These are phyloP conservation scores for Lysandra coridon DNA, from an alignment of 2,888 invertebrate species.

Conservation along the genomic window DNA sequence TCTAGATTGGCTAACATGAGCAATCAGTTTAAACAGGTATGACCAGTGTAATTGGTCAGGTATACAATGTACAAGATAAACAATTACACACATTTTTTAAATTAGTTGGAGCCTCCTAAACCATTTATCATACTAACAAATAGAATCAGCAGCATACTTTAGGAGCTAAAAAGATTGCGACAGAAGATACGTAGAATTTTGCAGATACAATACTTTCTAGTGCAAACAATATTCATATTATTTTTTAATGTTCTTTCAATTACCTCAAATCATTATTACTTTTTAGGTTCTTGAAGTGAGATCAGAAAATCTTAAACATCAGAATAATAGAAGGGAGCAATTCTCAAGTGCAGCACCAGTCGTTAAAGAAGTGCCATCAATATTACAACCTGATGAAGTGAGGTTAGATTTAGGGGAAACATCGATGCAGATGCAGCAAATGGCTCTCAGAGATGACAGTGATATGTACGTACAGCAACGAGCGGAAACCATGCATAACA, in stretches of 20 bases:
- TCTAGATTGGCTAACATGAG: constrained; percentile 98
- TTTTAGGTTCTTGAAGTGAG: constrained; percentile 93
- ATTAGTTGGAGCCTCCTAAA: no score
- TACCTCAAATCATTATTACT: neutral
- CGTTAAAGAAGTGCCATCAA: constrained; percentile 68
- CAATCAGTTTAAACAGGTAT: constrained; percentile 94
- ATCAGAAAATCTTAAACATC: constrained; percentile 98
- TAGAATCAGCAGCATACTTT: no score
- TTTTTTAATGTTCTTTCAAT: neutral
- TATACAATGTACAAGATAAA: neutral
- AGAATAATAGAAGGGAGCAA: constrained; percentile 95
- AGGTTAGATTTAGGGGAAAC: constrained; percentile 91
- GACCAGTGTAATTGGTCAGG: neutral
- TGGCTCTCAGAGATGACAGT: constrained; percentile 90
- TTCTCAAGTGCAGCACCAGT: constrained; percentile 80
- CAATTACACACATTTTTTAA: neutral
- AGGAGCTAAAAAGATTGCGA: no score
- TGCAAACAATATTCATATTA: no score
- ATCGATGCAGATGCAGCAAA: constrained; percentile 80
- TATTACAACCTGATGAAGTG: constrained; percentile 85
- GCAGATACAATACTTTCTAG: no score
- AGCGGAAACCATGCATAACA: constrained; percentile 99
- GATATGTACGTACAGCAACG: constrained; percentile 95
- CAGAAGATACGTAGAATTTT: no score
- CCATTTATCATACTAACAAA: neutral